phyloP scores from a whole-genome alignment of 2,888 invertebrate species.

The Mythimna ferrago region DNA sequence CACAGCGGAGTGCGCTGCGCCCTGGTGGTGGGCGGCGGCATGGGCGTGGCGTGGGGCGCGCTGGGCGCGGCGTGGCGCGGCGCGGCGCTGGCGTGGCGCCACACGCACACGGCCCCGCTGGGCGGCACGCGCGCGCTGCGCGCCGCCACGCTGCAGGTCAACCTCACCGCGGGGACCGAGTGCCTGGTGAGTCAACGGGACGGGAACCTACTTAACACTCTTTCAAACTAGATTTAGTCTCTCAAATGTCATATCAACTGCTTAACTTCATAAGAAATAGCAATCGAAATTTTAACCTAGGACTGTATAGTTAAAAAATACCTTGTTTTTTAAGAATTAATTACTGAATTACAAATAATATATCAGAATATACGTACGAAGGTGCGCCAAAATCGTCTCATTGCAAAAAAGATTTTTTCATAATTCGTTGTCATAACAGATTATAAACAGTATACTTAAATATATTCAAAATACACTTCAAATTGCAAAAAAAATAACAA shows the following conservation, averaged over 20 bases:
- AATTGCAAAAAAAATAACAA: background rate
- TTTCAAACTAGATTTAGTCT: no score
- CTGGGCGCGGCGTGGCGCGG: constrained; percentile 88
- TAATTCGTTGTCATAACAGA: background rate
- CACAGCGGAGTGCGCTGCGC: constrained; percentile 84
- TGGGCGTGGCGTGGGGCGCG: constrained; percentile 91
- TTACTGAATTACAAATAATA: no score
- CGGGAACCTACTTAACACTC: no score
- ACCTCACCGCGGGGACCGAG: constrained; percentile 95
- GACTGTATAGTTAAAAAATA: no score
- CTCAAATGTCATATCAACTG: no score
- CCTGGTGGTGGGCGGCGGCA: constrained; percentile 83
- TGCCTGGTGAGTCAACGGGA: constrained; percentile 93
- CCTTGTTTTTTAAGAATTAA: no score
- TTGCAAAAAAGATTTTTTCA: no score
- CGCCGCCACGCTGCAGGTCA: constrained; percentile 97
- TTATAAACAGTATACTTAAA: no score
- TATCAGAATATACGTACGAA: background rate
- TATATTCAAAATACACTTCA: no score
- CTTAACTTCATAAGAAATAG: no score
- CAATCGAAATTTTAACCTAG: no score
- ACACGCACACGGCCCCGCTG: constrained; percentile 89
- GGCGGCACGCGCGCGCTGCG: constrained; percentile 79
- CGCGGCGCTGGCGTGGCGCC: constrained; percentile 93
- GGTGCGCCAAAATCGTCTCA: background rate